Percentiles rank a stretch among this genome's conserved stretches.
Evolutionary conservation across 1,140 invertebrate genomes (phyloP).

Genomic region (Leptinotarsa defecta): DNA sequence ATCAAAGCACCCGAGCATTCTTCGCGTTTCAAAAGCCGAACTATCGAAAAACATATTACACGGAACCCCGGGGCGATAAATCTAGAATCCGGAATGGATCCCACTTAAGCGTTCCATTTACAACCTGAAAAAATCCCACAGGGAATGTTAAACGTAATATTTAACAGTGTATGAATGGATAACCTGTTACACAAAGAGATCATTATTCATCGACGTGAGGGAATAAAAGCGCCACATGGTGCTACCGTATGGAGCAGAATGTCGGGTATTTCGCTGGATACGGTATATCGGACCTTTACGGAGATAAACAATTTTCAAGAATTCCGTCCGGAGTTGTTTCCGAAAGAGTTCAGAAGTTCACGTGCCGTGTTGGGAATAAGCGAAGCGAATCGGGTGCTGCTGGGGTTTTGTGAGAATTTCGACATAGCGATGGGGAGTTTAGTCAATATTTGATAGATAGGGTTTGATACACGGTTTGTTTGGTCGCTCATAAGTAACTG

Average conservation of each 20-base stretch:
- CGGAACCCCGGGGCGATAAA: slow-evolving; percentile 6
- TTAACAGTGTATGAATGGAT: slow-evolving; percentile 21
- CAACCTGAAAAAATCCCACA: slow-evolving; percentile 12
- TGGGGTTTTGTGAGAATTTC: too few species aligned
- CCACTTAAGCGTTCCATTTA: slow-evolving; percentile 3
- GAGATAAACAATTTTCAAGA: background rate
- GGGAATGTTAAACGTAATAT: slow-evolving; percentile 18
- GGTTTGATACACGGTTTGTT: too few species aligned
- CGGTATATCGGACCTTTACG: background rate
- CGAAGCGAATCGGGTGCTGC: too few species aligned
- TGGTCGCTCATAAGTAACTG: too few species aligned
- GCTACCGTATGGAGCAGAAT: slow-evolving; percentile 8
- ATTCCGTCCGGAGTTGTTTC: background rate
- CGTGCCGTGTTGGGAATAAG: too few species aligned
- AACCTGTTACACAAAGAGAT: slow-evolving; percentile 21
- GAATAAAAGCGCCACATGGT: slow-evolving; percentile 19
- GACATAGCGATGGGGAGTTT: too few species aligned
- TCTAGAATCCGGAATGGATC: slow-evolving; percentile 9
- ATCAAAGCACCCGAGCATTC: too few species aligned
- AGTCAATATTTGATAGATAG: too few species aligned
- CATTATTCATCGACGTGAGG: slow-evolving; percentile 15
- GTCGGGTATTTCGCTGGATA: slow-evolving; percentile 3
- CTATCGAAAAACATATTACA: slow-evolving; percentile 11
- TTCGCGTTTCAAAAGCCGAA: too few species aligned
- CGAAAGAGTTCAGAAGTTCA: too few species aligned